These are phyloP conservation scores for Genyomyrus donnyi DNA, from an alignment of 2,113 vertebrate genomes.

Conservation along the genomic window DNA sequence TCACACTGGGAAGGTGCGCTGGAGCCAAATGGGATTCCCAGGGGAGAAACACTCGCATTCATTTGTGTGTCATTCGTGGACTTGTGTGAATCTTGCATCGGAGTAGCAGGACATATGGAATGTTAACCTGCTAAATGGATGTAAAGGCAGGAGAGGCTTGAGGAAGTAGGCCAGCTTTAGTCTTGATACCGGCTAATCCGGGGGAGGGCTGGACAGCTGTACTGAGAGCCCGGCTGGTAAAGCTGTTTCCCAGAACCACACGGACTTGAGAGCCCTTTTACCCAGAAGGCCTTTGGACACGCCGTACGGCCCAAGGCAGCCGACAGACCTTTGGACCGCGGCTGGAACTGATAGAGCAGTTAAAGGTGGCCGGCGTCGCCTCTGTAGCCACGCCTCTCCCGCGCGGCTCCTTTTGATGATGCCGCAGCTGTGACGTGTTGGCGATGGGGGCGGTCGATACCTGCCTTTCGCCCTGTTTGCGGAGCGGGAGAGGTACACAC, in stretches of 20 bases:
- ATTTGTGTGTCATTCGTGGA: neutral
- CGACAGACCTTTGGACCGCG: conserved; percentile 42
- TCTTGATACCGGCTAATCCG: conserved; percentile 9
- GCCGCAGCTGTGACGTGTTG: neutral
- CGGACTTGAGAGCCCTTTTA: neutral
- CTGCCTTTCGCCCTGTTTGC: conserved; percentile 22
- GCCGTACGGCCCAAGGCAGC: conserved; percentile 12
- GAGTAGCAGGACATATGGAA: neutral
- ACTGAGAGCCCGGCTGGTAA: neutral
- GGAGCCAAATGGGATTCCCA: neutral
- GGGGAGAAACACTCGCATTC: neutral
- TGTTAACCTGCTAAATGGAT: neutral
- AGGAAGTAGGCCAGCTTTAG: neutral
- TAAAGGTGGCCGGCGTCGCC: conserved; percentile 33
- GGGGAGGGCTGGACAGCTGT: conserved; percentile 1
- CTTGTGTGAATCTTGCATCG: neutral
- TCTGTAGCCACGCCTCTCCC: conserved; percentile 29
- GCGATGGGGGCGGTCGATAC: neutral
- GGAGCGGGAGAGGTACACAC: conserved; percentile 38
- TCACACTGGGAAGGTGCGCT: neutral
- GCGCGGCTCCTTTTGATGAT: conserved; percentile 2
- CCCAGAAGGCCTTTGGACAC: conserved; percentile 2
- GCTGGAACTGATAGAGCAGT: conserved; percentile 41
- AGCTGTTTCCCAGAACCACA: neutral
- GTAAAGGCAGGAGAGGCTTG: neutral